Conservation (phyloP, 2,797 vertebrate genomes). For the Ctenopoma multispine region DNA sequence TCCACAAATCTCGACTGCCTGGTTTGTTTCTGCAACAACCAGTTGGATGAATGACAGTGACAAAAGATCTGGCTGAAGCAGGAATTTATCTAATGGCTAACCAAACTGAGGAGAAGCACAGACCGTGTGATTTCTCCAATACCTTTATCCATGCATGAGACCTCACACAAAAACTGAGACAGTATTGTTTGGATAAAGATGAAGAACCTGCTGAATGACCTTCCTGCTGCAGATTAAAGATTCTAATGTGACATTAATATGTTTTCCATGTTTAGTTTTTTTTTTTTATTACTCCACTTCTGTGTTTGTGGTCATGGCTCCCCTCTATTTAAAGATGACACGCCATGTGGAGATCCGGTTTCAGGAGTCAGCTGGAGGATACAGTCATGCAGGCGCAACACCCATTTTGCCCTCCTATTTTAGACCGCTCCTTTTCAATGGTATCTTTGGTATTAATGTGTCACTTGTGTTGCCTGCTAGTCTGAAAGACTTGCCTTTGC, state of each 20-base stretch:
- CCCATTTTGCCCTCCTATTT: conserved; percentile 66
- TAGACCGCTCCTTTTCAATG: conserved; percentile 61
- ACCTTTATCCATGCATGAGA: conserved; percentile 16
- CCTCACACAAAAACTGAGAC: conserved; percentile 18
- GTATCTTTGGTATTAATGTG: conserved; percentile 62
- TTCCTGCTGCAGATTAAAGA: not conserved
- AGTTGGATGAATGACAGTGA: conserved; percentile 55
- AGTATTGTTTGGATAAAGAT: conserved; percentile 2
- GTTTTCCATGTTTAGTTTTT: not conserved
- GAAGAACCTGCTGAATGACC: not conserved
- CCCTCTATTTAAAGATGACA: conserved; percentile 66
- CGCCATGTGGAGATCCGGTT: conserved; percentile 52
- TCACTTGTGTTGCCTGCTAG: conserved; percentile 56
- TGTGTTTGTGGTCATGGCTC: conserved; percentile 42
- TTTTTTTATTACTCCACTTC: conserved; percentile 9
- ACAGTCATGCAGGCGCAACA: conserved; percentile 53
- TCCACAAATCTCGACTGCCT: conserved; percentile 37
- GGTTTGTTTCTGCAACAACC: conserved; percentile 58
- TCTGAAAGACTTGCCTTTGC: conserved; percentile 32
- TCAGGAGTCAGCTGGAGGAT: conserved; percentile 67
- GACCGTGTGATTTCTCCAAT: conserved; percentile 56
- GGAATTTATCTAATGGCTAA: conserved; percentile 51
- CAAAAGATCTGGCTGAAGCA: conserved; percentile 39
- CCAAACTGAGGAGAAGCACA: conserved; percentile 30
- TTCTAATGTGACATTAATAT: not conserved